These are phyloP conservation scores for Gastrophryne carolinensis DNA, from an alignment of 2,797 vertebrate genomes.

Conservation along the genomic window DNA sequence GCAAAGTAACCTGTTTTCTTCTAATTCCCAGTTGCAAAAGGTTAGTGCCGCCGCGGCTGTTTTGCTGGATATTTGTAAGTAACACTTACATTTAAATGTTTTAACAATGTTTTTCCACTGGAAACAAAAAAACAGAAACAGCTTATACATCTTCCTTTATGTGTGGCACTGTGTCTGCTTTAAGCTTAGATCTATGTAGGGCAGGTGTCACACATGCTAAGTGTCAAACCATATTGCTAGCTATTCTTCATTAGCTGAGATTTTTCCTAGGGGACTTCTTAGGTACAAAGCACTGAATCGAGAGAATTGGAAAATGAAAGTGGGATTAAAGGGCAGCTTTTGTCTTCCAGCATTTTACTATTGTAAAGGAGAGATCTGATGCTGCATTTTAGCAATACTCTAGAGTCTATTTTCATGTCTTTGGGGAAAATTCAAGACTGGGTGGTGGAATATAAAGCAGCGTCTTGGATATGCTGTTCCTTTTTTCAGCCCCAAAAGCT, in stretches of 20 bases:
- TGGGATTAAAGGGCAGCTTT: constrained; percentile 49
- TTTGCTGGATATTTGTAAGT: neutral
- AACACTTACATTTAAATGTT: constrained; percentile 3
- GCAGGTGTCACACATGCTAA: constrained; percentile 44
- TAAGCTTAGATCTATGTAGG: constrained; percentile 43
- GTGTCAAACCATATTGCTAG: constrained; percentile 49
- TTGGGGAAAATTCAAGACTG: neutral
- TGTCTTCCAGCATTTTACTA: constrained; percentile 47
- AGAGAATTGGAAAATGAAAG: constrained; percentile 53
- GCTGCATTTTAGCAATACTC: neutral
- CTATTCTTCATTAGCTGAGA: constrained; percentile 47
- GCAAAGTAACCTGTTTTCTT: neutral
- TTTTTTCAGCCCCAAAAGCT: neutral
- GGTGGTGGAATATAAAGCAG: neutral
- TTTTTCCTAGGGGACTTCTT: constrained; percentile 49
- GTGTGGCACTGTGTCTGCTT: neutral
- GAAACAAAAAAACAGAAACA: neutral
- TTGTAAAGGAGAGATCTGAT: constrained; percentile 13
- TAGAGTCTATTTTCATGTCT: neutral
- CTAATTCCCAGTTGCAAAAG: neutral
- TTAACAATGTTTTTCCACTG: constrained; percentile 5
- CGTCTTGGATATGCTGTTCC: neutral
- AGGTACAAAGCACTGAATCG: constrained; percentile 42
- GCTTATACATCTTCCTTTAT: neutral
- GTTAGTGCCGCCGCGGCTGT: neutral